These are phyloP conservation scores for Zosterops lateralis DNA, from an alignment of 2,113 vertebrate species.

Conservation along the genomic window DNA sequence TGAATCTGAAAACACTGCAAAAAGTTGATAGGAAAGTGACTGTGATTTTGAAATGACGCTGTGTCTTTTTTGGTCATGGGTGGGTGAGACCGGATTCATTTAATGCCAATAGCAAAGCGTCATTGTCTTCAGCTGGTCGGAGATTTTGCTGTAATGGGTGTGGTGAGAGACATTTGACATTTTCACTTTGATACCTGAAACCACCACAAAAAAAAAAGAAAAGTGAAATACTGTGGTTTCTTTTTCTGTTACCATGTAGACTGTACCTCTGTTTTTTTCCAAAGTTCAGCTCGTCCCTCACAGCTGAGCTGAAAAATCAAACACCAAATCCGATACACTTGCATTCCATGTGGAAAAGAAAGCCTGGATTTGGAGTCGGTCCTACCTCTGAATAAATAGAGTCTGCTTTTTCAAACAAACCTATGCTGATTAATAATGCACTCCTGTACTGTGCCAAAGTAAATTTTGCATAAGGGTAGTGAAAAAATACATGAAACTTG, in stretches of 20 bases:
- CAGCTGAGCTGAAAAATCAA: slow-evolving; percentile 45
- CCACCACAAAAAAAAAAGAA: background rate
- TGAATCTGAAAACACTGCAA: background rate
- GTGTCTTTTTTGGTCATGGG: background rate
- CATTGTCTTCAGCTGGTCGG: background rate
- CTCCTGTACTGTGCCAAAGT: slow-evolving; percentile 3
- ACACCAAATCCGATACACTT: background rate
- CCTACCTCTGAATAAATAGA: slow-evolving; percentile 42
- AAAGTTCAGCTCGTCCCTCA: slow-evolving; percentile 1
- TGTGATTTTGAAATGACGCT: background rate
- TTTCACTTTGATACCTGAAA: slow-evolving; percentile 41
- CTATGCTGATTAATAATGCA: slow-evolving; percentile 42
- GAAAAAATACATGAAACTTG: background rate
- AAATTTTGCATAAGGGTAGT: background rate
- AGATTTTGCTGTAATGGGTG: slow-evolving; percentile 35
- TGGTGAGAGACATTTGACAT: background rate
- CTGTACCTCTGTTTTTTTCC: background rate
- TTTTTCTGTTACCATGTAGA: slow-evolving; percentile 3
- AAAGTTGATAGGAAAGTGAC: background rate
- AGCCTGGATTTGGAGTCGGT: slow-evolving; percentile 16
- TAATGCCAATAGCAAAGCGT: slow-evolving; percentile 25
- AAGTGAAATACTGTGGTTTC: background rate
- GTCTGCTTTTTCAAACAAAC: slow-evolving; percentile 48
- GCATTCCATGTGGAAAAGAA: slow-evolving; percentile 34
- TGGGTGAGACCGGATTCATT: background rate